Conservation (phyloP, 2,797 vertebrate species). For the Myiotriccus ornatus region DNA sequence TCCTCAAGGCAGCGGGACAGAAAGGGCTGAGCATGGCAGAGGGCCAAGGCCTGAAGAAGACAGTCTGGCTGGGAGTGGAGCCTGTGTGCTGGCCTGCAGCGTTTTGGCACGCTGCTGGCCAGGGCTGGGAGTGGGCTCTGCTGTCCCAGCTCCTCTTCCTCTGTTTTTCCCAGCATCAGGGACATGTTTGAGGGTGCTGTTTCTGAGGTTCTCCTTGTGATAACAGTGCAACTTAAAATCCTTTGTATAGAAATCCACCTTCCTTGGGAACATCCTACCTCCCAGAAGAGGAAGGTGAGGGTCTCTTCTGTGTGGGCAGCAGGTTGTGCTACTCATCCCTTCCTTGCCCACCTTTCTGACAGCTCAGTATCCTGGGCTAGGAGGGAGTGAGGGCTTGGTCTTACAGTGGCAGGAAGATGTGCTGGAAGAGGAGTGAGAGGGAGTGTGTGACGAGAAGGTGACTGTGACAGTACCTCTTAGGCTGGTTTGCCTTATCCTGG, state of each 20-base stretch:
- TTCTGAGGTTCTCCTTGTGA: background rate
- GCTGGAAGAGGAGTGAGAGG: background rate
- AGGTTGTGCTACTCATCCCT: background rate
- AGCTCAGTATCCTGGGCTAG: background rate
- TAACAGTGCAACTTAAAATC: background rate
- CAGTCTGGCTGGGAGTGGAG: background rate
- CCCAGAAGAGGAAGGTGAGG: background rate
- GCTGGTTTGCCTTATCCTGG: accelerated
- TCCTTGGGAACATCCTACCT: background rate
- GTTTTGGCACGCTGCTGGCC: accelerated
- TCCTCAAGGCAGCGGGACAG: background rate
- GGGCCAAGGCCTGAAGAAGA: background rate
- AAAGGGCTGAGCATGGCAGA: background rate
- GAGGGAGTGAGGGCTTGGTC: background rate
- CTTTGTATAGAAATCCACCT: background rate
- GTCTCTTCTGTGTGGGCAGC: background rate
- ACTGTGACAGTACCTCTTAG: background rate
- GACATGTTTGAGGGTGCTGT: background rate
- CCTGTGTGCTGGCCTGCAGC: background rate
- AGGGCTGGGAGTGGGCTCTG: background rate
- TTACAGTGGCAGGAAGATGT: background rate
- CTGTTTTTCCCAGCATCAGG: background rate
- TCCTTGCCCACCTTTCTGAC: background rate
- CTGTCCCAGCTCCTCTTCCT: background rate
- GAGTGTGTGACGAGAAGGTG: background rate